Conservation (phyloP, 2,888 invertebrate species). For the Drosophila buzzatii region DNA sequence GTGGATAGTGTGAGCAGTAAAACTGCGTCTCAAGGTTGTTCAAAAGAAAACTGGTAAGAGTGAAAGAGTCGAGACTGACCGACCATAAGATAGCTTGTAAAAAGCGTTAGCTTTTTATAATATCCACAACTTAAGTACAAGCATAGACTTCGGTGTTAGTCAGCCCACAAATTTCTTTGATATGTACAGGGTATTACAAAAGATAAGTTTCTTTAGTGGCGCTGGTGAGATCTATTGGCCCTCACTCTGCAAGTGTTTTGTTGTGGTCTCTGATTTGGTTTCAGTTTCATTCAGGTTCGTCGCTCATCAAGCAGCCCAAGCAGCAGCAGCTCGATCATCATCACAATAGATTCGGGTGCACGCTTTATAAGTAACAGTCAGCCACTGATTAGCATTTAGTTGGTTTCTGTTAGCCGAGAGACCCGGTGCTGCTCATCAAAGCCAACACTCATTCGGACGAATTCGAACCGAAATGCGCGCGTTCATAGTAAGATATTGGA, state of each 20-base stretch:
- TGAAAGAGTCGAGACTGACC: not conserved
- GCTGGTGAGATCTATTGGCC: conserved; percentile 29
- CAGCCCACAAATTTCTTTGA: not conserved
- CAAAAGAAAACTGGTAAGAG: conserved; percentile 12
- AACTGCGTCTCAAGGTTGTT: conserved; percentile 64
- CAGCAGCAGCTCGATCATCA: conserved; percentile 18
- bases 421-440: conserved; percentile 58
- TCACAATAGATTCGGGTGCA: conserved; percentile 43
- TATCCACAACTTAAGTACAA: not conserved
- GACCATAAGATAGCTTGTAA: conserved; percentile 1
- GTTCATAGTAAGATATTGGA: conserved; percentile 76
- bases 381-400: conserved; percentile 83
- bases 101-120: not conserved
- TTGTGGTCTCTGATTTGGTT: conserved; percentile 59
- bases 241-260: conserved; percentile 39
- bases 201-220: conserved; percentile 33
- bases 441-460: conserved; percentile 4
- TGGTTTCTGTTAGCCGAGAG: conserved; percentile 79
- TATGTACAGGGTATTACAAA: conserved; percentile 16
- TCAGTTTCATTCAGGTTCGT: conserved; percentile 49
- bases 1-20: conserved; percentile 28
- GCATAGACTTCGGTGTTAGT: not conserved
- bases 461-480: conserved; percentile 73
- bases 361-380: conserved; percentile 81
- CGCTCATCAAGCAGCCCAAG: conserved; percentile 32